phyloP scores from a whole-genome alignment of 2,113 vertebrate species.

The Perca schrenkii region DNA sequence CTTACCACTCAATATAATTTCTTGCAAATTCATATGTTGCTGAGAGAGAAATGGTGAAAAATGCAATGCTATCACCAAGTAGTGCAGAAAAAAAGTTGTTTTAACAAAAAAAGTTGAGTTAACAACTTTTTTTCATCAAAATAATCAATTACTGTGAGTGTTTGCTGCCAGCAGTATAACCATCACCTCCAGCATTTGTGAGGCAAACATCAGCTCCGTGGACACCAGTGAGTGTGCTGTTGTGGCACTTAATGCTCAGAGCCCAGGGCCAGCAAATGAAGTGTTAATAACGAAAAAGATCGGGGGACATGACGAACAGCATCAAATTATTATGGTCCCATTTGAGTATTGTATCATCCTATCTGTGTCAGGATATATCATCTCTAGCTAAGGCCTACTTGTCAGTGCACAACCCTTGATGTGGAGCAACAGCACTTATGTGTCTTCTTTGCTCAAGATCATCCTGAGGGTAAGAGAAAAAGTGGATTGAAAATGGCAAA shows the following conservation, averaged over 20 bases:
- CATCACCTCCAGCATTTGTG: neutral
- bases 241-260: conserved; percentile 34
- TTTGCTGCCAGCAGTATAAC: conserved; percentile 38
- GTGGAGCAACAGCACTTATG: conserved; percentile 17
- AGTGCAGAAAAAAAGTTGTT: neutral
- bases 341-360: conserved; percentile 20
- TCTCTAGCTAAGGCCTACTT: conserved; percentile 18
- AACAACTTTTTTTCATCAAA: conserved; percentile 29
- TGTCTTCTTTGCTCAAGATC: conserved; percentile 33
- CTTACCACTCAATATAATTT: neutral
- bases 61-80: neutral
- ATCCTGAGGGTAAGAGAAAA: conserved; percentile 7
- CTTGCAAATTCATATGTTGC: neutral
- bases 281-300: conserved; percentile 43
- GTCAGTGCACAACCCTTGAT: conserved; percentile 13
- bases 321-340: conserved; percentile 34
- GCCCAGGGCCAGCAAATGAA: conserved; percentile 28
- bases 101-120: conserved; percentile 13
- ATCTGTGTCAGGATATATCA: conserved; percentile 27
- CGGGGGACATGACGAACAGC: conserved; percentile 15
- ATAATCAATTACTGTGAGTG: conserved; percentile 42
- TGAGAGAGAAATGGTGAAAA: neutral
- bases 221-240: conserved; percentile 8
- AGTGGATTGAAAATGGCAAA: conserved; percentile 4
- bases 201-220: conserved; percentile 38